Conservation (phyloP, 1,140 invertebrate genomes). For the Branchinecta lindahli region DNA sequence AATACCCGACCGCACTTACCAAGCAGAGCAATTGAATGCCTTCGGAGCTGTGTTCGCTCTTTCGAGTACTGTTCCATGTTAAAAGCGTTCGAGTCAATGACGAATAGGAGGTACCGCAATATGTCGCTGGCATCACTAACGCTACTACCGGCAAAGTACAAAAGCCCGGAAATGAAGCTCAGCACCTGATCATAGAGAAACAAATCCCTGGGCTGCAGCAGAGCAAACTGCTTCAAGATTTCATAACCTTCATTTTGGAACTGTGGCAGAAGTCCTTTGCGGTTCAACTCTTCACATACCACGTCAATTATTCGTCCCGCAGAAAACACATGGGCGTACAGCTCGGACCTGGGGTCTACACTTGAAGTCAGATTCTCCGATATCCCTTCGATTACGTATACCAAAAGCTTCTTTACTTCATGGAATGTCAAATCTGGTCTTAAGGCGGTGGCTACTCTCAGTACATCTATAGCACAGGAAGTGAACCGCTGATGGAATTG, state of each 20-base stretch:
- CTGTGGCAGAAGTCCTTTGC: too few relatives aligned
- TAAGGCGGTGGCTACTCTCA: not conserved
- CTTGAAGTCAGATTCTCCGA: not conserved
- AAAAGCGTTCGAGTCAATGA: too few relatives aligned
- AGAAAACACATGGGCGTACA: not conserved
- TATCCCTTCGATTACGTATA: not conserved
- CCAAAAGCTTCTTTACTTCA: not conserved
- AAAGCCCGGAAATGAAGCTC: not conserved
- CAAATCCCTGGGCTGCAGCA: not conserved
- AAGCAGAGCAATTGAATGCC: not conserved
- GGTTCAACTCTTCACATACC: not conserved
- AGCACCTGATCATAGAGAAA: not conserved
- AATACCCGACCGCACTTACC: not conserved
- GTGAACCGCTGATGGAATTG: not conserved
- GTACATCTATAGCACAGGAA: not conserved
- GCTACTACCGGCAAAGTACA: not conserved
- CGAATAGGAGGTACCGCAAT: not conserved
- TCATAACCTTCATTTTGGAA: too few relatives aligned
- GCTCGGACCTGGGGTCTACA: not conserved
- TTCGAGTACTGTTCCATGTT: too few relatives aligned
- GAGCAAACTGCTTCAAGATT: not conserved
- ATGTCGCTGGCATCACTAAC: not conserved
- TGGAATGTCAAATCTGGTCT: not conserved
- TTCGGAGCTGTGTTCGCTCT: not conserved
- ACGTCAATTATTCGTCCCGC: not conserved